Conservation (phyloP, 2,888 invertebrate species). For the Melanophora roralis region DNA sequence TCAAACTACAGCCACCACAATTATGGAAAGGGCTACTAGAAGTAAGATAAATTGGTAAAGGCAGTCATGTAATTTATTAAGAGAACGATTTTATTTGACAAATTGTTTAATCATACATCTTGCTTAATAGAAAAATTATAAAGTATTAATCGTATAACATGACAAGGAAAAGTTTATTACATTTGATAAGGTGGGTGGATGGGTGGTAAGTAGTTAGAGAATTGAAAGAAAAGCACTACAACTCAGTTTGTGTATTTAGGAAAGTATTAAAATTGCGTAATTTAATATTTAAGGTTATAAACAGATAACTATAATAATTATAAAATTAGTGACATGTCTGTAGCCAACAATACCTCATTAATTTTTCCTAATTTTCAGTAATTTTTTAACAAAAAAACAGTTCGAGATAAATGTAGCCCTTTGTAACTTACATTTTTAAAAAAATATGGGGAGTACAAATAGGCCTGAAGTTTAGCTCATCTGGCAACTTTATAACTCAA, state of each 20-base stretch:
- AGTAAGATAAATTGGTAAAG: too few relatives aligned
- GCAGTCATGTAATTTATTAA: slow-evolving; percentile 32
- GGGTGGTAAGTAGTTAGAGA: background rate
- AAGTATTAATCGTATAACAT: slow-evolving; percentile 27
- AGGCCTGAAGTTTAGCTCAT: too few relatives aligned
- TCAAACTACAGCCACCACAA: slow-evolving; percentile 14
- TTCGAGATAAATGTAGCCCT: too few relatives aligned
- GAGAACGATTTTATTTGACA: slow-evolving; percentile 50
- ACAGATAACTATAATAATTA: background rate
- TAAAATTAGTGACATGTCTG: background rate
- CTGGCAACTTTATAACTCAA: too few relatives aligned
- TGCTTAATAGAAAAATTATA: slow-evolving; percentile 57
- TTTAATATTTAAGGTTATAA: background rate
- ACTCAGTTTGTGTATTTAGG: background rate
- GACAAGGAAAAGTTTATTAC: background rate
- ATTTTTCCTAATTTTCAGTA: too few relatives aligned
- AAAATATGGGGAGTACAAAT: too few relatives aligned
- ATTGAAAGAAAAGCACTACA: slow-evolving; percentile 7
- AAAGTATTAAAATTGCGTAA: background rate
- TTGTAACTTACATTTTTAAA: too few relatives aligned
- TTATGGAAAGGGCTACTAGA: background rate
- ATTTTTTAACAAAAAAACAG: too few relatives aligned
- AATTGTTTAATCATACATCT: slow-evolving; percentile 61
- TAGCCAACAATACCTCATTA: too few relatives aligned
- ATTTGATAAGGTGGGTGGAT: slow-evolving; percentile 18